phyloP scores from a whole-genome alignment of 2,888 invertebrate genomes.

The Lasiommata megera region DNA sequence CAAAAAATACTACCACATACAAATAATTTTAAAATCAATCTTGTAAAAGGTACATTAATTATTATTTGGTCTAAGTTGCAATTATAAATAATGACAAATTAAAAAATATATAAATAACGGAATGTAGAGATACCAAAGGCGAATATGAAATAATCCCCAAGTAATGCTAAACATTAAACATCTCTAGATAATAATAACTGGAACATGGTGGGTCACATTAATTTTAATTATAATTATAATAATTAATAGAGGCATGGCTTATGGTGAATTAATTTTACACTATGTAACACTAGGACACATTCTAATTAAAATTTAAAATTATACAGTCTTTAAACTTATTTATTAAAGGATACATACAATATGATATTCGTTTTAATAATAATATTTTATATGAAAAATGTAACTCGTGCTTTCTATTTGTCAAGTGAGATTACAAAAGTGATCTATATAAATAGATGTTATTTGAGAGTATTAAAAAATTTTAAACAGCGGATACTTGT shows the following conservation, averaged over 20 bases:
- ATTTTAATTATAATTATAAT: slow-evolving; percentile 46
- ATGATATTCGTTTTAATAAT: slow-evolving; percentile 59
- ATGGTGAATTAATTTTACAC: slow-evolving; percentile 63
- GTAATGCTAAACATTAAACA: slow-evolving; percentile 71
- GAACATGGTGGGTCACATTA: slow-evolving; percentile 79
- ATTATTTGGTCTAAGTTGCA: slow-evolving; percentile 82
- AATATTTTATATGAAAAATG: slow-evolving; percentile 60
- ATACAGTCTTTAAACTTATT: slow-evolving; percentile 81
- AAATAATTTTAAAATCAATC: slow-evolving; percentile 60
- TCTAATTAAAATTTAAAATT: slow-evolving; percentile 64
- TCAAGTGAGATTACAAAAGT: slow-evolving; percentile 78
- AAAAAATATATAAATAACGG: slow-evolving; percentile 78
- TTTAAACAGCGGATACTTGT: slow-evolving; percentile 77
- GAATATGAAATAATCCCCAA: slow-evolving; percentile 60
- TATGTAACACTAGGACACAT: slow-evolving; percentile 74
- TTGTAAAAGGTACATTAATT: slow-evolving; percentile 79
- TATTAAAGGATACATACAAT: slow-evolving; percentile 61
- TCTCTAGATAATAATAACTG: slow-evolving; percentile 69
- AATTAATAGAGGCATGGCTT: slow-evolving; percentile 63
- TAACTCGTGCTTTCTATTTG: slow-evolving; percentile 75
- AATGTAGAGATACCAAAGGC: slow-evolving; percentile 77
- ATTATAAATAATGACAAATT: slow-evolving; percentile 69
- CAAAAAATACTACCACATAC: slow-evolving; percentile 66
- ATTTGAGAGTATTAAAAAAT: slow-evolving; percentile 59
- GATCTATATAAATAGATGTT: slow-evolving; percentile 73